Conservation (phyloP, 2,797 vertebrate genomes). For the Pachyuromys duprasi region DNA sequence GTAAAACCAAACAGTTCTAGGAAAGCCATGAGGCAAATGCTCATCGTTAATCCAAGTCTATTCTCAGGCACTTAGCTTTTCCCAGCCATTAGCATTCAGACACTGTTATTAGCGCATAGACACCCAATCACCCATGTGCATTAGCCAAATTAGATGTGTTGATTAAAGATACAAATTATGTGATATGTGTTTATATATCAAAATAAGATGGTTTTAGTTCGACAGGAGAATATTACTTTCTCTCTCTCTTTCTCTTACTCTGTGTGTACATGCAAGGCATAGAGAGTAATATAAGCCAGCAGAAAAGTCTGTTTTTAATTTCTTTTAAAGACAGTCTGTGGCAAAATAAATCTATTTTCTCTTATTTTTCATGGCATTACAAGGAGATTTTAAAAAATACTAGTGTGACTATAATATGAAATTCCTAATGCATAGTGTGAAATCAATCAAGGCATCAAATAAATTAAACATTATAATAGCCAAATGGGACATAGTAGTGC, state of each 20-base stretch:
- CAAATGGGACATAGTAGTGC: not conserved
- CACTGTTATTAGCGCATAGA: conserved; percentile 82
- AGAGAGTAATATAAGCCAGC: not conserved
- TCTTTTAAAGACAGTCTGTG: conserved; percentile 24
- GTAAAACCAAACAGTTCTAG: conserved; percentile 80
- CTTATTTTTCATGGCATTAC: conserved; percentile 36
- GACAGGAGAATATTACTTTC: conserved; percentile 47
- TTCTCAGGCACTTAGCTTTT: conserved; percentile 76
- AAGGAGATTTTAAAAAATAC: conserved; percentile 55
- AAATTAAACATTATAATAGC: conserved; percentile 46
- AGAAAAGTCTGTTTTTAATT: conserved; percentile 60
- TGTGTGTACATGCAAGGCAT: not conserved
- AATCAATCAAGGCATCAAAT: conserved; percentile 71
- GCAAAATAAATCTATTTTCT: conserved; percentile 70
- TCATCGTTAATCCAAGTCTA: conserved; percentile 80
- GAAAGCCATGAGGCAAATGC: conserved; percentile 83
- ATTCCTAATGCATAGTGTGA: conserved; percentile 61
- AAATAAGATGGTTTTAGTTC: conserved; percentile 72
- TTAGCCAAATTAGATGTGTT: conserved; percentile 86
- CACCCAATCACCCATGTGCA: conserved; percentile 80
- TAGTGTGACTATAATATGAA: conserved; percentile 50
- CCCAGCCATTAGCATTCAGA: conserved; percentile 83
- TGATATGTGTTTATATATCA: conserved; percentile 82
- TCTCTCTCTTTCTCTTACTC: not conserved
- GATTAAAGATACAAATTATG: conserved; percentile 87